Percentiles rank a stretch among this genome's conserved stretches.
Evolutionary conservation across 2,888 invertebrate genomes (phyloP).

Genomic region (Odontothrips loti): DNA sequence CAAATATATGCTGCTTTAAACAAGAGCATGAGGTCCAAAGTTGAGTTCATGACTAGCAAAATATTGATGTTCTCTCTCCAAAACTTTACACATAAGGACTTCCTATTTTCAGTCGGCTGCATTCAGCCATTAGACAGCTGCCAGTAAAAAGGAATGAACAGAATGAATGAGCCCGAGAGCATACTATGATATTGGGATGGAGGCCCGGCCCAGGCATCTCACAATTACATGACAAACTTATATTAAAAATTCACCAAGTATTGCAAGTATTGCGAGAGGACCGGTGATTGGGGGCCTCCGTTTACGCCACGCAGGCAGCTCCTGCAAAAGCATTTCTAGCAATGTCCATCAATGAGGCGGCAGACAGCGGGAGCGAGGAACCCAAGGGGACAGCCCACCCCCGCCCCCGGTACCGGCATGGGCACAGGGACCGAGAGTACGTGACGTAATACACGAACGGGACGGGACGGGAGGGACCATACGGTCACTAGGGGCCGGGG

Average conservation of each 20-base stretch:
- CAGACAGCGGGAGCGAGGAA: no score
- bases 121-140: no score
- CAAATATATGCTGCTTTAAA: neutral
- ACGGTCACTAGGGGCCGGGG: neutral
- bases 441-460: no score
- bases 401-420: neutral
- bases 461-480: neutral
- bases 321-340: no score
- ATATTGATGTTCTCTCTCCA: neutral
- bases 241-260: no score
- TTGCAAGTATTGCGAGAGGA: no score
- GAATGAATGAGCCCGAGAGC: neutral
- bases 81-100: neutral
- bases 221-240: neutral
- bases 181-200: neutral
- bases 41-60: neutral
- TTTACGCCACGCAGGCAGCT: no score
- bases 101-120: no score
- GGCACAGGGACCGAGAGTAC: neutral
- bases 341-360: no score
- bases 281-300: no score
- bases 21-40: neutral
- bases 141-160: no score
- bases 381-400: no score
- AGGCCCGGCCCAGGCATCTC: neutral